Conservation (phyloP, 2,113 vertebrate genomes). For the Gallinago paraguaiae region DNA sequence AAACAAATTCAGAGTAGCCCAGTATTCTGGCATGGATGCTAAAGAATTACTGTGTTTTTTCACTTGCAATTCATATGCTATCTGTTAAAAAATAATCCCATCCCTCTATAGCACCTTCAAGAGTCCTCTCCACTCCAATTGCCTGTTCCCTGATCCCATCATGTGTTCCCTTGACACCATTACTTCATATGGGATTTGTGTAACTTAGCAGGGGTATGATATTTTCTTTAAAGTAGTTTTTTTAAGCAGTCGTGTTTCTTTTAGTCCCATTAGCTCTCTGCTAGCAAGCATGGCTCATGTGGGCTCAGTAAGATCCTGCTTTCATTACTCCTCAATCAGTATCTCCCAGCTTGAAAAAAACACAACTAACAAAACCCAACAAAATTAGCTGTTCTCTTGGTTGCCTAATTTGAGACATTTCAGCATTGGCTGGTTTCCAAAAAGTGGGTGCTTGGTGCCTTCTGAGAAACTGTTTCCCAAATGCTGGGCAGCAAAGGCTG, state of each 20-base stretch:
- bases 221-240: neutral
- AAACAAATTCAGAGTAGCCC: neutral
- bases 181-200: neutral
- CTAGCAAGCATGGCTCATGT: neutral
- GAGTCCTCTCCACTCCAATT: neutral
- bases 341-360: neutral
- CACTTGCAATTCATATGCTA: neutral
- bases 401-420: neutral
- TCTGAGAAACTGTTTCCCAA: neutral
- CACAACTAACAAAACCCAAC: neutral
- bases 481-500: neutral
- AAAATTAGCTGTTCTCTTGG: conserved; percentile 2
- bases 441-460: neutral
- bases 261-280: neutral
- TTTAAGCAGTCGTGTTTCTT: neutral
- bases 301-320: neutral
- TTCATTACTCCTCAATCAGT: neutral
- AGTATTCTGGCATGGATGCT: neutral
- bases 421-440: neutral
- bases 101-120: neutral
- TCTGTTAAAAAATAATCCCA: neutral
- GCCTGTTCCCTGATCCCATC: neutral
- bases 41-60: neutral
- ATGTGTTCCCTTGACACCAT: neutral
- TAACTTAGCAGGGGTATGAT: neutral